Percentiles rank a stretch among this genome's conserved stretches.
phyloP scores from a whole-genome alignment of 2,113 vertebrate genomes.

The Boleophthalmus pectinirostris region DNA sequence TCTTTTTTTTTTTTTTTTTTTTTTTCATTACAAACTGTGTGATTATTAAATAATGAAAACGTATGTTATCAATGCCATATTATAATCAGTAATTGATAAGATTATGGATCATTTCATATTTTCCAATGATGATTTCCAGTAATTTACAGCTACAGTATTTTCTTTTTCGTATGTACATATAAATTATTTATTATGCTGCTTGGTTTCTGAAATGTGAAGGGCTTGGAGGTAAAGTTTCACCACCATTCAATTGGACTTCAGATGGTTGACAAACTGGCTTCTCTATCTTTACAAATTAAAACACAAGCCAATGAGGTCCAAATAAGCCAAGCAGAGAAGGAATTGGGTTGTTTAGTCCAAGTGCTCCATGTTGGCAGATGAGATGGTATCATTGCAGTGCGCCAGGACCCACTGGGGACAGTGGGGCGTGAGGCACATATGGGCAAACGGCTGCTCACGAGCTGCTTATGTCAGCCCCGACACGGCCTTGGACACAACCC shows the following conservation, averaged over 20 bases:
- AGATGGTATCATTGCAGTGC: constrained; percentile 73
- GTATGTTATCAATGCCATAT: no score
- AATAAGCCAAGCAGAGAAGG: constrained; percentile 45
- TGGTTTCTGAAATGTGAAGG: background rate
- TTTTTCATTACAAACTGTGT: no score
- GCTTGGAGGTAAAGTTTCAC: background rate
- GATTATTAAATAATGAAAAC: no score
- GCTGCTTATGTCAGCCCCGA: constrained; percentile 71
- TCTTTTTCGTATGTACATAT: background rate
- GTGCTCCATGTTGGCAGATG: constrained; percentile 70
- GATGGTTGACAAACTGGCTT: constrained; percentile 22
- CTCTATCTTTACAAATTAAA: constrained; percentile 27
- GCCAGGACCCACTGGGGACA: constrained; percentile 70
- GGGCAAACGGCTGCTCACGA: constrained; percentile 75
- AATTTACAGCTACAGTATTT: background rate
- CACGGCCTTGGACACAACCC: constrained; percentile 51
- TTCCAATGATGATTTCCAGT: no score
- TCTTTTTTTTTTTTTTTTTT: no score
- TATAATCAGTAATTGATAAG: no score
- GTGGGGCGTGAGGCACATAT: constrained; percentile 76
- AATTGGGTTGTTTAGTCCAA: constrained; percentile 48
- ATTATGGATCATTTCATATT: background rate
- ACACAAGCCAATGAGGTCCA: constrained; percentile 43
- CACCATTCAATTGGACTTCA: constrained; percentile 16
- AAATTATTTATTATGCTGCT: background rate